Base-by-base conservation (phyloP, 1,140 invertebrate genomes). In the Campoletis sonorensis region DNA sequence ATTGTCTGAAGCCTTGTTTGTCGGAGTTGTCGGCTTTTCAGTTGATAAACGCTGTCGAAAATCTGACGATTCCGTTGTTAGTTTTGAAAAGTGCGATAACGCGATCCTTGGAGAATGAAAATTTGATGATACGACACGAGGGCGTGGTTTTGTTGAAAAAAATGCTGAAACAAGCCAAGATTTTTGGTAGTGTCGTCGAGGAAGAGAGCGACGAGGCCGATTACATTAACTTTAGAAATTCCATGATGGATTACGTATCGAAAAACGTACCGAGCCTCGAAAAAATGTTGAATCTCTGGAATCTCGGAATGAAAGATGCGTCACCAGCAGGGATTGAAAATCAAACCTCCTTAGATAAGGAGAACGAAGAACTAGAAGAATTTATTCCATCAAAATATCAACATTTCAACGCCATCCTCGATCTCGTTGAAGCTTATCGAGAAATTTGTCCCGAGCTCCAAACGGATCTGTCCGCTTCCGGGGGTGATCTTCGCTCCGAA, bases 341-440 rank as follows among this genome's bases (percentile, higher is more conserved):
- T n/a, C n/a, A 10, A 8, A 45, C 5, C 13, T 11, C 3, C 40
- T 45, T 13, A 5, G 40, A 88, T 33, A 79, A 86, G 33, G 83
- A 33, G 30, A n/a, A n/a, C n/a, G 30, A 88, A 84, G 26, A 87
- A 82, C 77, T 86, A 76, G 10, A 86, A 84, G 1, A 75, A 71
- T 0, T 80, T 84, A 1, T 58, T 86, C 40, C 91, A 78, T 70
- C 84, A 45, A 5, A 75, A 58, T 85, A 91, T 77, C 90, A 93
- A 45, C 87, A 93, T 80, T 86, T 95, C 23, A 82, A 91, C 61
- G 83, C 86, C 37, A 90, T 95, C 61, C 86, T 95, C 67, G 92
- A 94, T 84, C 86, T 95, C 54, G 84, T 95, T 68, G 84, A 94
- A 49, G 82, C 90, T 4, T 94, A 94, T 84, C 92, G 92, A 86